Percentiles rank a stretch among this genome's conserved stretches.
phyloP scores from a whole-genome alignment of 1,140 invertebrate species.

The Linepithema humile region DNA sequence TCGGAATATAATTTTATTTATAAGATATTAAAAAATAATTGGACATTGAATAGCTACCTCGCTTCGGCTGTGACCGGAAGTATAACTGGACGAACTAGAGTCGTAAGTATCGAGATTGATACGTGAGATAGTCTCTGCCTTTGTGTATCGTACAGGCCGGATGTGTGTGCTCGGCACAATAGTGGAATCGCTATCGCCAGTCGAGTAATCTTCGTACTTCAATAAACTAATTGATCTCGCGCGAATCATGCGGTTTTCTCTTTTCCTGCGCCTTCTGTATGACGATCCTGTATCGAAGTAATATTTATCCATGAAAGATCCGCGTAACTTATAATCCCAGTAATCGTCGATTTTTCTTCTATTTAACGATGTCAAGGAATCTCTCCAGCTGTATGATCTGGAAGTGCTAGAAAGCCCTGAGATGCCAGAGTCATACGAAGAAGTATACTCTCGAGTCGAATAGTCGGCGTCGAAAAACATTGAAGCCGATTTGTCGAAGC shows the following conservation, averaged over 20 bases:
- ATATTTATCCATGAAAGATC: conserved; percentile 54
- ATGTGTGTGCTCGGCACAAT: conserved; percentile 30
- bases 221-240: conserved; percentile 64
- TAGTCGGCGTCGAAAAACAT: conserved; percentile 27
- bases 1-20: not conserved
- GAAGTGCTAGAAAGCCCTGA: conserved; percentile 47
- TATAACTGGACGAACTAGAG: not conserved
- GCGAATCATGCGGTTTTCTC: conserved; percentile 60
- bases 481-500: not conserved
- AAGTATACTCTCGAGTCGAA: conserved; percentile 29
- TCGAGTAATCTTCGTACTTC: conserved; percentile 67
- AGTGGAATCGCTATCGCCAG: conserved; percentile 55
- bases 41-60: conserved; percentile 46
- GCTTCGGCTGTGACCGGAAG: not conserved
- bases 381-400: conserved; percentile 65
- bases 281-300: conserved; percentile 51
- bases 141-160: conserved; percentile 21
- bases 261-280: conserved; percentile 50
- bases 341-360: conserved; percentile 56
- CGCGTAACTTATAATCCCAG: conserved; percentile 61
- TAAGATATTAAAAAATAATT: not conserved
- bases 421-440: conserved; percentile 37
- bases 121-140: not conserved
- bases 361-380: conserved; percentile 56
- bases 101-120: conserved; percentile 32